Percentiles rank a stretch among this genome's conserved stretches.
These are phyloP conservation scores for Cephus sareptanus DNA, from an alignment of 2,888 invertebrate species.

Conservation along the genomic window DNA sequence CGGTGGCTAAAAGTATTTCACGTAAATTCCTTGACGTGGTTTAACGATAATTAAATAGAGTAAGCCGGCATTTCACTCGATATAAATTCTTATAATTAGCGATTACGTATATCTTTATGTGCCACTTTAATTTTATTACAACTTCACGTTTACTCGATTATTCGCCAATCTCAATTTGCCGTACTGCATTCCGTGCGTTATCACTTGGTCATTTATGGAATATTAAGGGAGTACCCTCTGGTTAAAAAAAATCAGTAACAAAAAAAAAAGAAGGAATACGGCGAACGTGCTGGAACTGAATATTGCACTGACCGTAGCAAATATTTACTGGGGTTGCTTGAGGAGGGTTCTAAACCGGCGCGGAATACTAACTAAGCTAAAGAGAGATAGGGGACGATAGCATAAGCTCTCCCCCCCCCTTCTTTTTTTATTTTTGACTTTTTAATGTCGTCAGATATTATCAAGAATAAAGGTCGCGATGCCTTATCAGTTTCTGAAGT, in stretches of 20 bases:
- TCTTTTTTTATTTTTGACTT: not conserved
- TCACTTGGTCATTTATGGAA: no score
- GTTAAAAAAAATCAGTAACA: not conserved
- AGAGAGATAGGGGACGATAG: not conserved
- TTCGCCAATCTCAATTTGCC: no score
- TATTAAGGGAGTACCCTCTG: not conserved
- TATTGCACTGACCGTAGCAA: slow-evolving; percentile 6
- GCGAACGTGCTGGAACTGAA: slow-evolving; percentile 1
- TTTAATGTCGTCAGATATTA: not conserved
- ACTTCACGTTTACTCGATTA: no score
- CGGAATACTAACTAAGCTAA: not conserved
- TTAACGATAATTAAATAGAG: no score
- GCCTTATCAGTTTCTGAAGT: not conserved
- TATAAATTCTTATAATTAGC: no score
- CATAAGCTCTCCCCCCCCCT: not conserved
- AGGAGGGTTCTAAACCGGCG: slow-evolving; percentile 5
- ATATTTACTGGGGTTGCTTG: slow-evolving; percentile 13
- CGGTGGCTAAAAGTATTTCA: no score
- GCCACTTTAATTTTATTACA: no score
- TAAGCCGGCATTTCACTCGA: no score
- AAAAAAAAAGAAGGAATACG: not conserved
- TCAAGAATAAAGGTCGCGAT: not conserved
- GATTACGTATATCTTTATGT: no score
- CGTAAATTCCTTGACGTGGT: no score
- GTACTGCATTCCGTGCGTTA: no score